Base-by-base conservation (phyloP, 1,140 invertebrate genomes). In the Littorina saxatilis region DNA sequence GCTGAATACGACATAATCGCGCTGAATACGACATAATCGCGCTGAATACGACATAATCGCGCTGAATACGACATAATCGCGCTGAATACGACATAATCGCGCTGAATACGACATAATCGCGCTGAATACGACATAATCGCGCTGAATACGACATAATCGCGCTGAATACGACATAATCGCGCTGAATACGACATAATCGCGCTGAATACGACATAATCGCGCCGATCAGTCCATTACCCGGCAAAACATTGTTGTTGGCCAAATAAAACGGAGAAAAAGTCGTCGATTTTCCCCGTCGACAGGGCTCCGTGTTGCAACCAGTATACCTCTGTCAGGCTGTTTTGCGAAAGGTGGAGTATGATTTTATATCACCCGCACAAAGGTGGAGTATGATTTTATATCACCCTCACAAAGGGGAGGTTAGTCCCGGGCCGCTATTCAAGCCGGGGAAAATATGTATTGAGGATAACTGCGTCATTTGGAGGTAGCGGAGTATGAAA, bases 401-500 rank as follows among this genome's bases (percentile, higher is more conserved):
- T 82, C 74, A 61, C 32, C 27, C 43, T 17, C 55, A 82, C 80
- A 82, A 82, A 70, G 61, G 39, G 61, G 20, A 74, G 80, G 72
- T 82, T 76, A 77, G 74, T 47, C 73, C 55, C 40, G 72, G 70
- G 55, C 50, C n/a, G 27, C 58, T 52, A 70, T 82, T 75, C 52
- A 77, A 76, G 72, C 72, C n/a, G 74, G 47, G 73, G 58, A 76
- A 76, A 77, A 76, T 82, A 82, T 77, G 80, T 76, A 68, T 50
- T 68, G 80, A 61, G 73, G 61, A 58, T 83, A 72, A 83, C 74
- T 58, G 40, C 76, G 58, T 79, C 79, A 86, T 88, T 86, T 84
- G 86, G 75, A 84, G 50, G 50, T 82, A 87, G 80, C 85, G 86
- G 85, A 74, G 82, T 86, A 87, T 85, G 86, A 88, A 88, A 86